Base-by-base conservation (phyloP, 2,113 vertebrate genomes). In the Siphamia tubifer region DNA sequence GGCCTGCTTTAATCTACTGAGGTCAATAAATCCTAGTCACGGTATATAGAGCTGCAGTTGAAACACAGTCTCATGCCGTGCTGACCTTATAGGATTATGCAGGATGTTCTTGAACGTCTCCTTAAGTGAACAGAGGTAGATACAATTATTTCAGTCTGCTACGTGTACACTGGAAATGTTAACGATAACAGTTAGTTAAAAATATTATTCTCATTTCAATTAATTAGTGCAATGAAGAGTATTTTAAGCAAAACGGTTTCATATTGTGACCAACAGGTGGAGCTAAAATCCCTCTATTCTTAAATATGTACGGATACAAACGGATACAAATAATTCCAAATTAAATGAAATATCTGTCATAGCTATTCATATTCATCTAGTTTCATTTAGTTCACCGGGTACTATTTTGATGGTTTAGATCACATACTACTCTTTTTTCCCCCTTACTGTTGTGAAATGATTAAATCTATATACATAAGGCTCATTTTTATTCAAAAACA, bases 21-120 rank as follows among this genome's bases (percentile, higher is more conserved):
- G 51, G 36, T 81, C 74, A 68, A 79, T 79, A 68, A 71, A 76
- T 65, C 63, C 70, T 27, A 21, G 57, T 71, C n/a, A 43, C 66
- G 66, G 64, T 71, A 79, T 60, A 77, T 57, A 85, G 52, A 61
- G 43, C 62, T 43, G 15, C 58, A 39, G 63, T 23, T 68, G 31
- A 77, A 77, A 42, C n/a, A 5, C 55, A 55, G 48, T 21, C 44
- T 57, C 71, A 70, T 54, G 44, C 56, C 35, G 44, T 8, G 38
- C 63, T 40, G 55, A 69, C 56, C 53, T 80, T 55, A 43, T 4
- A 12, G 58, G 72, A 81, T 86, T 68, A 72, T 47, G 40, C 58
- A 39, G 31, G 69, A 78, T 82, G 57, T 79, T 74, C 65, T 48
- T 52, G 44, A 20, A 27, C 9, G 24, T 47, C 20, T 32, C 11